Conservation (phyloP, 1,140 invertebrate species). For the Apis mellifera region DNA sequence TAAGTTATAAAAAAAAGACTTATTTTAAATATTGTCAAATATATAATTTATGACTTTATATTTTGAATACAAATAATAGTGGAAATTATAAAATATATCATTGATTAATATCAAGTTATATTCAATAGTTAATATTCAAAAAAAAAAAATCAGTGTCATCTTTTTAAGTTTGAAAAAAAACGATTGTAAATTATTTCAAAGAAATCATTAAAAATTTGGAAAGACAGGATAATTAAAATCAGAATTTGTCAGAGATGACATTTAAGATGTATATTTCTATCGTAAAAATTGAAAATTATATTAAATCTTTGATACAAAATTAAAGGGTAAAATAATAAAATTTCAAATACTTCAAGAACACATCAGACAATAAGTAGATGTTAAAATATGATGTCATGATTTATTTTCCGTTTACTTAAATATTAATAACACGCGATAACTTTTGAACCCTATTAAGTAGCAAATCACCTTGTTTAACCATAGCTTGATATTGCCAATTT, state of each 20-base stretch:
- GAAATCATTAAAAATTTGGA: not conserved
- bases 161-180: not conserved
- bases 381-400: constrained; percentile 9
- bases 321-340: constrained; percentile 24
- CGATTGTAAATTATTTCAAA: not conserved
- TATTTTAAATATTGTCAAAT: not conserved
- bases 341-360: not conserved
- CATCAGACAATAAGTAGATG: constrained; percentile 18
- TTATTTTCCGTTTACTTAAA: constrained; percentile 84
- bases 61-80: not conserved
- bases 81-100: not conserved
- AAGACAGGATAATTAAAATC: not conserved
- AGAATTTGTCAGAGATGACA: not conserved
- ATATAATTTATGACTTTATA: not conserved
- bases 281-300: constrained; percentile 15
- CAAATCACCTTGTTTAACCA: constrained; percentile 98
- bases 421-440: constrained; percentile 99
- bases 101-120: not conserved
- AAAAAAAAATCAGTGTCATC: not conserved
- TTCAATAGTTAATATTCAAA: not conserved
- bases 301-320: constrained; percentile 28
- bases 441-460: constrained; percentile 99
- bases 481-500: constrained; percentile 97
- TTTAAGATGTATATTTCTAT: constrained; percentile 17
- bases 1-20: not conserved